Percentiles rank a stretch among this genome's conserved stretches.
Evolutionary conservation across 1,140 invertebrate genomes (phyloP).

Genomic region (Nephotettix cincticeps): DNA sequence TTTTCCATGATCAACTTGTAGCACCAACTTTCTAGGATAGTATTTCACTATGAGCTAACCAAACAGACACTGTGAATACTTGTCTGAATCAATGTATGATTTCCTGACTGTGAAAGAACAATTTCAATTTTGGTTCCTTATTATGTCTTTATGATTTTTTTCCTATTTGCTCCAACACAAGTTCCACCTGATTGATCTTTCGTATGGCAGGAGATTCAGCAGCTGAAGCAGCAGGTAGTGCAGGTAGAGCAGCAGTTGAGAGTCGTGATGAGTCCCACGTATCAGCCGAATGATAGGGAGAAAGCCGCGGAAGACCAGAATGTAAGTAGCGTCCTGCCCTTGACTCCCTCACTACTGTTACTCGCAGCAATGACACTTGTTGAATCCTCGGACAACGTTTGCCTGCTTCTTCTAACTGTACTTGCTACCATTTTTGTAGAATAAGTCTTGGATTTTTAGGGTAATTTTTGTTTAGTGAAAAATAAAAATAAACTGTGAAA

Average conservation of each 20-base stretch:
- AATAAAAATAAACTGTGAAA: too few species aligned
- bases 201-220: slow-evolving; percentile 72
- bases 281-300: slow-evolving; percentile 79
- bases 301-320: slow-evolving; percentile 84
- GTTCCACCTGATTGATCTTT: too few species aligned
- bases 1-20: too few species aligned
- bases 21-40: too few species aligned
- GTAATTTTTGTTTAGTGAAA: too few species aligned
- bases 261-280: slow-evolving; percentile 75
- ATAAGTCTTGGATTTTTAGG: not conserved
- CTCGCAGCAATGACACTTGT: slow-evolving; percentile 23
- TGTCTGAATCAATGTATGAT: too few species aligned
- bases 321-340: slow-evolving; percentile 65
- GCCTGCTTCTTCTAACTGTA: not conserved
- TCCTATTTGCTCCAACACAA: too few species aligned
- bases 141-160: too few species aligned
- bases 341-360: not conserved
- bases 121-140: too few species aligned
- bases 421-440: not conserved
- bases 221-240: slow-evolving; percentile 76
- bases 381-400: slow-evolving; percentile 16
- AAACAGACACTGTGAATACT: too few species aligned
- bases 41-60: too few species aligned
- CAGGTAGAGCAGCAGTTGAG: slow-evolving; percentile 84
- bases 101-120: too few species aligned